These are phyloP conservation scores for Plutomurus gul DNA, from an alignment of 1,140 invertebrate genomes.

Conservation along the genomic window DNA sequence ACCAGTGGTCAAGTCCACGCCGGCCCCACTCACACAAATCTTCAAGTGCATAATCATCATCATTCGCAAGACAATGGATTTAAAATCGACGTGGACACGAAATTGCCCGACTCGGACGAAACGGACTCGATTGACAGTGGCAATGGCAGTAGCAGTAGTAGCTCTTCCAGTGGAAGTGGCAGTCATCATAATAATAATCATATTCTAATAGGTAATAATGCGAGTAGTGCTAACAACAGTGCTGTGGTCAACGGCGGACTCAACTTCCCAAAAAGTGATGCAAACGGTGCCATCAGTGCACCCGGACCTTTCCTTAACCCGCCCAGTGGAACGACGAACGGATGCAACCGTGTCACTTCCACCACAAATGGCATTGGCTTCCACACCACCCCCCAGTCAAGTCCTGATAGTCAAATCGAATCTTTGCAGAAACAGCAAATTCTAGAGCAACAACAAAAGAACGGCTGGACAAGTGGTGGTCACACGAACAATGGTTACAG, in stretches of 20 bases:
- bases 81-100: not conserved
- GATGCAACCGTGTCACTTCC: conserved; percentile 39
- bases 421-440: conserved; percentile 18
- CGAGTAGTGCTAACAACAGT: not conserved
- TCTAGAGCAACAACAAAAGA: not conserved
- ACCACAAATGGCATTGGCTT: conserved; percentile 45
- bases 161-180: conserved; percentile 30
- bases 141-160: conserved; percentile 47
- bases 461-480: not conserved
- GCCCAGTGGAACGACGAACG: not conserved
- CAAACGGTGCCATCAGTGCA: not conserved
- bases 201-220: not conserved
- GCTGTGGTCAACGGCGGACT: not conserved
- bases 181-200: conserved; percentile 42
- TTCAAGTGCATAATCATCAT: conserved; percentile 6
- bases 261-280: not conserved
- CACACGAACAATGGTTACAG: not conserved
- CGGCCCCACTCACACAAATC: not conserved
- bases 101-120: conserved; percentile 47
- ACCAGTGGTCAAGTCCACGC: conserved; percentile 51
- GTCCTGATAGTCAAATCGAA: conserved; percentile 54
- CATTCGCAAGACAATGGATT: conserved; percentile 10
- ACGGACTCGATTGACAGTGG: conserved; percentile 51
- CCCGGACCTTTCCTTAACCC: not conserved
- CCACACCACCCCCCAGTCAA: conserved; percentile 55